Evolutionary conservation across 2,113 vertebrate species (phyloP).

Genomic region (Micronycteris hirsuta): DNA sequence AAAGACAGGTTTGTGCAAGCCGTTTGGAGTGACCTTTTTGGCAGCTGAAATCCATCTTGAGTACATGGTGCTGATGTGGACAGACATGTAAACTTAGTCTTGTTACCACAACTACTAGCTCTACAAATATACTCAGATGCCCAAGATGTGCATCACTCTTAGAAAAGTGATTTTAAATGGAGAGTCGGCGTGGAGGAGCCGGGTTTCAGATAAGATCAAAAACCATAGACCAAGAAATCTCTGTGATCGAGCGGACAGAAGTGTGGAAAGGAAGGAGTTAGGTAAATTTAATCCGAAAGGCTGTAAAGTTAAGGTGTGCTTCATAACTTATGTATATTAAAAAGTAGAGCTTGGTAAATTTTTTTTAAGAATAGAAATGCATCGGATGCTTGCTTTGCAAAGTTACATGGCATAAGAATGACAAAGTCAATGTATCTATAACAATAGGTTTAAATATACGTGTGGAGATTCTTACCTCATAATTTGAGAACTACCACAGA

Average conservation of each 20-base stretch:
- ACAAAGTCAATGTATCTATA: background rate
- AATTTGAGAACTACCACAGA: background rate
- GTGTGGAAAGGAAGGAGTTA: conserved; percentile 50
- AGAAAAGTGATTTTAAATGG: conserved; percentile 78
- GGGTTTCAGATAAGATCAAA: conserved; percentile 51
- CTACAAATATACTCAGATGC: conserved; percentile 81
- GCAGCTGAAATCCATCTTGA: conserved; percentile 88
- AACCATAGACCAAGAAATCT: conserved; percentile 45
- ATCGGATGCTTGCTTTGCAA: background rate
- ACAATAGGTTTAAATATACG: background rate
- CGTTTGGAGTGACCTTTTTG: conserved; percentile 88
- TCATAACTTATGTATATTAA: conserved; percentile 26
- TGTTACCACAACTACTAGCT: conserved; percentile 84
- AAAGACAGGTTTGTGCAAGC: conserved; percentile 97
- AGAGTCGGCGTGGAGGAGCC: conserved; percentile 36
- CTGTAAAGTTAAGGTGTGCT: background rate
- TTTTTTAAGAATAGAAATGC: background rate
- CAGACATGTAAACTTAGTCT: conserved; percentile 84
- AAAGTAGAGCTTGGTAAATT: background rate
- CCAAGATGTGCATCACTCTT: conserved; percentile 72
- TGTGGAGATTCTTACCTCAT: background rate
- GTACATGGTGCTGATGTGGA: conserved; percentile 85
- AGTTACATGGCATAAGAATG: background rate
- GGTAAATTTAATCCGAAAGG: conserved; percentile 48
- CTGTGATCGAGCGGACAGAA: conserved; percentile 22